A percentile compares a stretch with the other conserved stretches of the same genome.
These are phyloP conservation scores for Coilia nasus DNA, from an alignment of 2,797 vertebrate genomes.

Conservation along the genomic window DNA sequence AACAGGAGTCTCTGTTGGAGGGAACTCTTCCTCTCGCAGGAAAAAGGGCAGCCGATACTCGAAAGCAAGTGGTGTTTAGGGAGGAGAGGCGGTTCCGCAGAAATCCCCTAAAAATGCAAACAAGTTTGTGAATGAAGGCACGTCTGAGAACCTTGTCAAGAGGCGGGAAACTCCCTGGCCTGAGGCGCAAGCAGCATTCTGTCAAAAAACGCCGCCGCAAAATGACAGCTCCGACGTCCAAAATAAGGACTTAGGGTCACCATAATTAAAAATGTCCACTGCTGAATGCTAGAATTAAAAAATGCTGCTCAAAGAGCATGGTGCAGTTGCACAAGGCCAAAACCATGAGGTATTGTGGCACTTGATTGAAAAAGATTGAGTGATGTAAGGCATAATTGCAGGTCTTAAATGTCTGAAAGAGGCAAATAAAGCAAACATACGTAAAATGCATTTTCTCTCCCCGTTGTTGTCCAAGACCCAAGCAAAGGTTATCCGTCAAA, in stretches of 20 bases:
- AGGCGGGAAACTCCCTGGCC: constrained; percentile 3
- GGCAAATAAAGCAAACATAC: constrained; percentile 5
- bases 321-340: neutral
- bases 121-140: neutral
- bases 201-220: constrained; percentile 4
- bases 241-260: constrained; percentile 17
- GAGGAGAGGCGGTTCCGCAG: neutral
- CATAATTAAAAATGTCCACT: constrained; percentile 23
- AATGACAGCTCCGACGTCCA: constrained; percentile 22
- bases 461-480: constrained; percentile 1
- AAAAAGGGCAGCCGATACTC: constrained; percentile 60
- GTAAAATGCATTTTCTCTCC: neutral
- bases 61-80: constrained; percentile 57
- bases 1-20: constrained; percentile 48
- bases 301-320: neutral
- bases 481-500: constrained; percentile 19
- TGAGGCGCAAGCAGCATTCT: neutral
- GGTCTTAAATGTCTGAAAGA: neutral
- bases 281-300: constrained; percentile 14
- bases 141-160: constrained; percentile 5
- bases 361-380: constrained; percentile 11
- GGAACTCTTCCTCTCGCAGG: constrained; percentile 51
- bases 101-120: constrained; percentile 24
- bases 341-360: neutral
- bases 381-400: neutral